These are phyloP conservation scores for Petrolisthes cinctipes DNA, from an alignment of 2,888 invertebrate species.

Conservation along the genomic window DNA sequence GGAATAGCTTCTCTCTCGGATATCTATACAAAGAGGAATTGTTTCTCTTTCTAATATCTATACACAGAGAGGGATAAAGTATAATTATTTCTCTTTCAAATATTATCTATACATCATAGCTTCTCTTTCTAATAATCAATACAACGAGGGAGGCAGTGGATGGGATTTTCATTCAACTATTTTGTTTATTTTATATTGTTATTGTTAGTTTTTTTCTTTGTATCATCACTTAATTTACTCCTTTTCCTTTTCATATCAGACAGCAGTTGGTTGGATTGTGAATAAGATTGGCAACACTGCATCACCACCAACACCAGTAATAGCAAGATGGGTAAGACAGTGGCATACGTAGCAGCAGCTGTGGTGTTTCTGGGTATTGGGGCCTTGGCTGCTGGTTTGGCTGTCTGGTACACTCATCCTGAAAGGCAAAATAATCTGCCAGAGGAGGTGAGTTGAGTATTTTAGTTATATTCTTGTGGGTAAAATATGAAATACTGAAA, in stretches of 20 bases:
- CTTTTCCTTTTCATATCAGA: not conserved
- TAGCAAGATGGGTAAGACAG: constrained; percentile 28
- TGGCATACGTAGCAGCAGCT: constrained; percentile 37
- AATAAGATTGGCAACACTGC: not conserved
- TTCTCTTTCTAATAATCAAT: too few species aligned
- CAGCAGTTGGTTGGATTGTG: too few species aligned
- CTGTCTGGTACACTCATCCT: constrained; percentile 26
- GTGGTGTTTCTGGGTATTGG: constrained; percentile 45
- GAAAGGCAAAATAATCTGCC: not conserved
- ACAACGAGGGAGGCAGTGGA: too few species aligned
- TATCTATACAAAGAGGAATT: too few species aligned
- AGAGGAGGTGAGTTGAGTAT: not conserved
- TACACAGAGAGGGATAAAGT: too few species aligned
- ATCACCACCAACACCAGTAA: not conserved
- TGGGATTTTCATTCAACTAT: too few species aligned
- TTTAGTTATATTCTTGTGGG: not conserved
- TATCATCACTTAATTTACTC: not conserved
- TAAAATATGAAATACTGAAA: not conserved
- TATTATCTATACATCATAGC: too few species aligned
- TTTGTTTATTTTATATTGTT: too few species aligned
- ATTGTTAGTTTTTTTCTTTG: too few species aligned
- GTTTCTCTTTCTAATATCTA: too few species aligned
- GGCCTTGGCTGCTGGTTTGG: constrained; percentile 32
- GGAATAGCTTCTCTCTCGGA: too few species aligned
- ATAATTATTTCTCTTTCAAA: too few species aligned